Evolutionary conservation across 2,797 vertebrate genomes (phyloP).

Genomic region (Gymnopithys bicolor): DNA sequence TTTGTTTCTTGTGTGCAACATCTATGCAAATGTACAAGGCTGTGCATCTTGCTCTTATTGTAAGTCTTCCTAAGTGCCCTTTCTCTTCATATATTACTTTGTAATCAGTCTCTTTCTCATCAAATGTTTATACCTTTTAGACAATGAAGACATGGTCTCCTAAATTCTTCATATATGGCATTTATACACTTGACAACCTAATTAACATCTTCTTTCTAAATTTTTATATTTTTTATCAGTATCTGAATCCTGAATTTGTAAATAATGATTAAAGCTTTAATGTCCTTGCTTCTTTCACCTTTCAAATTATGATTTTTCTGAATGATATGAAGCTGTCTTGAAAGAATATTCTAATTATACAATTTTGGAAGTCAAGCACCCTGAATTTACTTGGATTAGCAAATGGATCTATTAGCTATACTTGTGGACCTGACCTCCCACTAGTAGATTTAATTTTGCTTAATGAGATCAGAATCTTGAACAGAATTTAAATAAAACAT

Average conservation of each 20-base stretch:
- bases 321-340: neutral
- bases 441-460: neutral
- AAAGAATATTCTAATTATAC: neutral
- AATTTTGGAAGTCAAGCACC: neutral
- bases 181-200: neutral
- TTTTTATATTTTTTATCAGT: neutral
- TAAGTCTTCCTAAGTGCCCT: neutral
- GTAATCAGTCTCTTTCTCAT: neutral
- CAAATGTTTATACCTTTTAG: neutral
- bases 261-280: neutral
- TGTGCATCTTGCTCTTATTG: neutral
- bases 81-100: neutral
- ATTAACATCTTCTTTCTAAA: neutral
- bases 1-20: neutral
- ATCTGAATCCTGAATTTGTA: neutral
- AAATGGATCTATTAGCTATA: neutral
- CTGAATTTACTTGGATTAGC: neutral
- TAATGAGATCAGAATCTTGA: neutral
- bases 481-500: accelerated
- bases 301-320: neutral
- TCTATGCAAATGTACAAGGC: neutral
- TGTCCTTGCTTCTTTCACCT: neutral
- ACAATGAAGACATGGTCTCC: neutral
- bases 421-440: neutral
- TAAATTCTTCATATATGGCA: neutral